A percentile compares a stretch with the other conserved stretches of the same genome.
These are phyloP conservation scores for Oopsacas minuta DNA, from an alignment of 37 sponge, comb jelly and placozoan species.

Conservation along the genomic window DNA sequence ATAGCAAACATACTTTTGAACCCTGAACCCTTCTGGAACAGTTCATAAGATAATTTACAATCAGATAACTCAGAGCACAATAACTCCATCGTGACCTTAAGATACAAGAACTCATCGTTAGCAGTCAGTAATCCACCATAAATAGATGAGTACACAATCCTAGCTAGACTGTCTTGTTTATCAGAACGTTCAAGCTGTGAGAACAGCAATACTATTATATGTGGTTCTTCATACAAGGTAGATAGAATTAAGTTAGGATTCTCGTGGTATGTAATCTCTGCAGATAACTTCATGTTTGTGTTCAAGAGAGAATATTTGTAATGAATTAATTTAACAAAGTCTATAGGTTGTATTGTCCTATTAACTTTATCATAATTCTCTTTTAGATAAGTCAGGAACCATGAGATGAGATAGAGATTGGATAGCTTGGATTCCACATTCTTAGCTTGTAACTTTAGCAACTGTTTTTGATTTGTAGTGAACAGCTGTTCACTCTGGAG, in stretches of 20 bases:
- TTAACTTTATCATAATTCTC: not conserved
- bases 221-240: not conserved
- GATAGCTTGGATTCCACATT: slow-evolving; percentile 5
- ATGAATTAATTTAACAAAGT: not conserved
- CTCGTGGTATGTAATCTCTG: not conserved
- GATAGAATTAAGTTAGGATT: not conserved
- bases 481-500: not conserved
- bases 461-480: not conserved
- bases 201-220: not conserved
- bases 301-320: not conserved
- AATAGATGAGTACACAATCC: not conserved
- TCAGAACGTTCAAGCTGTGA: not conserved
- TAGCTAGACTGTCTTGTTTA: not conserved
- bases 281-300: not conserved
- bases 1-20: not conserved
- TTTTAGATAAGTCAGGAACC: slow-evolving; percentile 1
- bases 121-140: not conserved
- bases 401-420: not conserved
- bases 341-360: not conserved
- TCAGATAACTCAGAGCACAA: not conserved
- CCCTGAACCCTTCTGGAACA: slow-evolving; percentile 9
- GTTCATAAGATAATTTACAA: not conserved
- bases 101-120: not conserved
- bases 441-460: not conserved
- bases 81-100: slow-evolving; percentile 2